A percentile compares a stretch with the other conserved stretches of the same genome.
Evolutionary conservation across 2,113 vertebrate species (phyloP).

Genomic region (Antigone vipio): DNA sequence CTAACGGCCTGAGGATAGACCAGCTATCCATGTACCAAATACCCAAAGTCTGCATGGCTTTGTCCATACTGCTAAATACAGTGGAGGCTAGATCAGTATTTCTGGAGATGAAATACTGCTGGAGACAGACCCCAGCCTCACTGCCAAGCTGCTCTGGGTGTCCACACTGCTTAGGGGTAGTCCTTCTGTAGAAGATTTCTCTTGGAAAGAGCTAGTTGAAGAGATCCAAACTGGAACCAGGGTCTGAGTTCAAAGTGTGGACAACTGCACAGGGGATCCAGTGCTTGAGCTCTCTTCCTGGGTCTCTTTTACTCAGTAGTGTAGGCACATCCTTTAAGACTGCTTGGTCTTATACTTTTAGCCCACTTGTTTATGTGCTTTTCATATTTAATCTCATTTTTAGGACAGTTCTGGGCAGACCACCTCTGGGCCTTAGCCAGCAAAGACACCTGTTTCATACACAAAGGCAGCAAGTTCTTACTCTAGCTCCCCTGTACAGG

Average conservation of each 20-base stretch:
- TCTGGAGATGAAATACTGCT: background rate
- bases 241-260: background rate
- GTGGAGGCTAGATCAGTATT: background rate
- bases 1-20: background rate
- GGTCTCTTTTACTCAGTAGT: background rate
- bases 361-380: background rate
- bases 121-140: background rate
- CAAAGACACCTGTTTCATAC: background rate
- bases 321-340: background rate
- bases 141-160: background rate
- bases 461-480: background rate
- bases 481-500: background rate
- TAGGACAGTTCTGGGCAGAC: too few relatives aligned
- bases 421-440: background rate
- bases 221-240: background rate
- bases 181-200: background rate
- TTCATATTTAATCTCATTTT: background rate
- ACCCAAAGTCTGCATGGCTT: background rate
- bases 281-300: background rate
- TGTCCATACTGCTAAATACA: background rate
- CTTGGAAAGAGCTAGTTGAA: background rate
- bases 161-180: background rate
- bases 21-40: background rate
- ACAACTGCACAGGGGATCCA: rapidly evolving
- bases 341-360: background rate